Percentiles rank a stretch among this genome's conserved stretches.
Conservation (phyloP, 2,888 invertebrate genomes). For the Dolichopus griseipennis region DNA sequence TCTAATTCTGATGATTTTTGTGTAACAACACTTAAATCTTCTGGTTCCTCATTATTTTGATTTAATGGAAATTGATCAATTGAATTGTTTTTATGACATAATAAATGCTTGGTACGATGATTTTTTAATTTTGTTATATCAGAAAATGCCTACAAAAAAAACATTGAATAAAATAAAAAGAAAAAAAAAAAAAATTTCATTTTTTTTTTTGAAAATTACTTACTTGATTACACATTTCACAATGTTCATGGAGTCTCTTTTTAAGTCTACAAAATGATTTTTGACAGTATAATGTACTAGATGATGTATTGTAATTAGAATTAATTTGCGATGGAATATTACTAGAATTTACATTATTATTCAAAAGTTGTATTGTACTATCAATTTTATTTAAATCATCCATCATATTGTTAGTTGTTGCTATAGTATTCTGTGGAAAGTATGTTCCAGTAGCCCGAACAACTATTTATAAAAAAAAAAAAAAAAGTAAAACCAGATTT, state of each 20-base stretch:
- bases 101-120: constrained; percentile 25
- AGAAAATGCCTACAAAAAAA: constrained; percentile 19
- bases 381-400: not conserved
- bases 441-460: constrained; percentile 41
- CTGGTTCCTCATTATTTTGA: constrained; percentile 18
- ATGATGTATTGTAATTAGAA: not conserved
- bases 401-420: constrained; percentile 14
- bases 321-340: not conserved
- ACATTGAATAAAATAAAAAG: too few relatives aligned
- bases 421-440: constrained; percentile 36
- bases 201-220: not conserved
- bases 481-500: not conserved
- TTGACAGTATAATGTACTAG: constrained; percentile 45
- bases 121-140: constrained; percentile 25
- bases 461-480: too few relatives aligned
- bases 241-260: constrained; percentile 68
- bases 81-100: not conserved
- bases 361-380: not conserved
- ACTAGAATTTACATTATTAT: too few relatives aligned
- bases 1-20: not conserved
- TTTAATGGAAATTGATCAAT: not conserved
- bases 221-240: constrained; percentile 65
- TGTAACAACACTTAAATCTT: constrained; percentile 19
- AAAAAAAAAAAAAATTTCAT: too few relatives aligned
- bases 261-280: constrained; percentile 73